phyloP scores from a whole-genome alignment of 2,888 invertebrate genomes.

The Aleiodes leptofemur region DNA sequence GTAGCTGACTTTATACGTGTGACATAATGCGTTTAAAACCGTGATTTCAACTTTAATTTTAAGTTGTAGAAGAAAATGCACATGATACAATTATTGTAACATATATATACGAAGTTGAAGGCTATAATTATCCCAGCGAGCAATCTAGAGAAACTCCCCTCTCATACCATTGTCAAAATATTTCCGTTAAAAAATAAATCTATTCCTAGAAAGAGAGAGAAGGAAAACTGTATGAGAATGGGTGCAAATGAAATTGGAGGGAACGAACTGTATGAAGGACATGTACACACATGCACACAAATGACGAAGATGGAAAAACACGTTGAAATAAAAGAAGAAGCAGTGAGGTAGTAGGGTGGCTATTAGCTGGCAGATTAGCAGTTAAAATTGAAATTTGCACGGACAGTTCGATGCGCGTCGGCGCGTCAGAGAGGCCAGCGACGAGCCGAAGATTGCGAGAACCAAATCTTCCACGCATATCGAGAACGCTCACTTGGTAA shows the following conservation, averaged over 20 bases:
- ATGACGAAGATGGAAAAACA: slow-evolving; percentile 27
- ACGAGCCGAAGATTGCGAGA: slow-evolving; percentile 66
- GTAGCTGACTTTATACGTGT: slow-evolving; percentile 6
- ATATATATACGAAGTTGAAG: not conserved
- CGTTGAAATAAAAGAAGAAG: slow-evolving; percentile 52
- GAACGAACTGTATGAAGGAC: slow-evolving; percentile 23
- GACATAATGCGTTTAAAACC: not conserved
- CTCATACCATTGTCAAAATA: slow-evolving; percentile 14
- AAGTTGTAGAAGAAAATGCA: not conserved
- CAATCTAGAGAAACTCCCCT: not conserved
- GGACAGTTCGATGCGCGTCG: slow-evolving; percentile 75
- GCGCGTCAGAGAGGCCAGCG: slow-evolving; percentile 75
- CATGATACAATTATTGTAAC: slow-evolving; percentile 9
- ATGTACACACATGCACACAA: slow-evolving; percentile 11
- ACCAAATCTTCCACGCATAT: slow-evolving; percentile 72
- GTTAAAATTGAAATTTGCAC: slow-evolving; percentile 76
- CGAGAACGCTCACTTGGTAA: slow-evolving; percentile 60
- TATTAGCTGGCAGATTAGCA: slow-evolving; percentile 75
- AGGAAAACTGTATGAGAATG: not conserved
- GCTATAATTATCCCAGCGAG: slow-evolving; percentile 15
- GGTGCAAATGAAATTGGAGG: slow-evolving; percentile 13
- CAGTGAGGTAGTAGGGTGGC: slow-evolving; percentile 58
- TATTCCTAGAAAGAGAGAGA: not conserved
- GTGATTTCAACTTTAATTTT: slow-evolving; percentile 1
- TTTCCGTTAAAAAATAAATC: slow-evolving; percentile 17